Conservation (phyloP, 2,113 vertebrate species). For the Brevimyrus niger region DNA sequence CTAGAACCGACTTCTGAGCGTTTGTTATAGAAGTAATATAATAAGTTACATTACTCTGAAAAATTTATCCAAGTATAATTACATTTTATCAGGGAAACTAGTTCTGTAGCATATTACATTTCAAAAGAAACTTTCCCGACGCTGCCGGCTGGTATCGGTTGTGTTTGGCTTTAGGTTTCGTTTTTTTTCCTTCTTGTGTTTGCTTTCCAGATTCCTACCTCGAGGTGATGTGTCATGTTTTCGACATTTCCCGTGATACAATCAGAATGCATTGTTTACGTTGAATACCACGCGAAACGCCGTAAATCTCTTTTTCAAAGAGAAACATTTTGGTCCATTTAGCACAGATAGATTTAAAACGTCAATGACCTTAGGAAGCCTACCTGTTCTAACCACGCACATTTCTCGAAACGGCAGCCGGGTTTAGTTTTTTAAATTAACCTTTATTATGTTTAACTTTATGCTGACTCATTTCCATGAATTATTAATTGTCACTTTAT, state of each 20-base stretch:
- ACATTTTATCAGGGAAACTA: background rate
- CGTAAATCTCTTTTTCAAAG: background rate
- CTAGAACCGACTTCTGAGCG: background rate
- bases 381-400: background rate
- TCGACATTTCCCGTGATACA: background rate
- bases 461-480: background rate
- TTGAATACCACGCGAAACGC: background rate
- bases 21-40: background rate
- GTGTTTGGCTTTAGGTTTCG: background rate
- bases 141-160: background rate
- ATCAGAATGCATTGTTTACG: background rate
- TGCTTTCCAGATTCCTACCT: background rate
- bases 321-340: background rate
- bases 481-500: background rate
- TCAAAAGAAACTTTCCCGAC: background rate
- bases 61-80: background rate
- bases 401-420: background rate
- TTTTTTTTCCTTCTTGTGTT: background rate
- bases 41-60: background rate
- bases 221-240: background rate
- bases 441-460: background rate
- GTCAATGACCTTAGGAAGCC: background rate
- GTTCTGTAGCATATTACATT: background rate
- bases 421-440: background rate
- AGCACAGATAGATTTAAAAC: background rate